These are phyloP conservation scores for Anolis sagrei DNA, from an alignment of 2,113 vertebrate species.

Conservation along the genomic window DNA sequence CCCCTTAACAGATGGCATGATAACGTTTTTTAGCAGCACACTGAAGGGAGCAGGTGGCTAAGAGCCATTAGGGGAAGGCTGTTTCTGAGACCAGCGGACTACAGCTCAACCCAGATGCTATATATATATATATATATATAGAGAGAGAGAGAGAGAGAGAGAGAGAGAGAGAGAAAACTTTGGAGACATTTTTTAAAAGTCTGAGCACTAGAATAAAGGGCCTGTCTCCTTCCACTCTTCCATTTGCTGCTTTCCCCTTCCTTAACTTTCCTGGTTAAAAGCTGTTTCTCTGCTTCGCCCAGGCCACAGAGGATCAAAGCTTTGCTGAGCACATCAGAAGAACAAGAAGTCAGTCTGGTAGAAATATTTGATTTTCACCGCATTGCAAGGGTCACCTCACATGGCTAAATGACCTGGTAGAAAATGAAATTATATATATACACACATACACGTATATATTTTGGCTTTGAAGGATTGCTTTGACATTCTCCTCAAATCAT, in stretches of 20 bases:
- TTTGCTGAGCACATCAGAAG: slow-evolving; percentile 4
- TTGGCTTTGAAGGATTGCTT: slow-evolving; percentile 44
- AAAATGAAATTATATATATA: neutral
- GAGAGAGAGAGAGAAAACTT: neutral
- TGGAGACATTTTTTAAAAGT: neutral
- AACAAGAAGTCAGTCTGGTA: neutral
- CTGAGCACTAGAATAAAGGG: neutral
- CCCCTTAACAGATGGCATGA: slow-evolving; percentile 40
- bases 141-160: no score
- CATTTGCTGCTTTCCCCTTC: neutral
- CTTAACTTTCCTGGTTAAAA: slow-evolving; percentile 11
- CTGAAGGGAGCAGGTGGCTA: neutral
- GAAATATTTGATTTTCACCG: neutral
- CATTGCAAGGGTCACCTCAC: slow-evolving; percentile 41
- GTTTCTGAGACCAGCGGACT: slow-evolving; percentile 20
- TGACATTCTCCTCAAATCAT: slow-evolving; percentile 56
- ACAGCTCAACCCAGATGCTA: neutral
- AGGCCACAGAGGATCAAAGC: neutral
- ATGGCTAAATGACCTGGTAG: slow-evolving; percentile 38
- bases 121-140: no score
- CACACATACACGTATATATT: no score
- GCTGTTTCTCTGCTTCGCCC: slow-evolving; percentile 12
- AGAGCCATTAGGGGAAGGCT: slow-evolving; percentile 24
- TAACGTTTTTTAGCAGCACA: neutral
- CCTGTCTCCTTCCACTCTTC: fast-evolving